phyloP scores from a whole-genome alignment of 2,113 vertebrate genomes.

The Potamarius usumacintae region DNA sequence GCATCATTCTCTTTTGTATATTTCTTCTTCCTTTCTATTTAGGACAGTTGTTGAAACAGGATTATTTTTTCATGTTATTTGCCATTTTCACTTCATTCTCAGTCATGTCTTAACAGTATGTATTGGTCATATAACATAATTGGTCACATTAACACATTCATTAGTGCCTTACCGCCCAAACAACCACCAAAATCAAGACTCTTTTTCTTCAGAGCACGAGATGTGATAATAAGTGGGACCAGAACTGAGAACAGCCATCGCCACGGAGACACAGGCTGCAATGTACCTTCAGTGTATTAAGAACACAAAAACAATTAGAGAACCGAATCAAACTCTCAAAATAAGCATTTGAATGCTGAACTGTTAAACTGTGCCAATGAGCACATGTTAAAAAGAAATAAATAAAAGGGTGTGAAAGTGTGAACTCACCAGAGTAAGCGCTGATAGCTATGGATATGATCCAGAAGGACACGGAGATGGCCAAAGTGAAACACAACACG shows the following conservation, averaged over 20 bases:
- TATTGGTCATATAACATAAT: no score
- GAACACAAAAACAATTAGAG: neutral
- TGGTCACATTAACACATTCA: no score
- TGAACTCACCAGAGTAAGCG: constrained; percentile 83
- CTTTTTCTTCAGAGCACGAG: constrained; percentile 80
- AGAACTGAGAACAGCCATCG: constrained; percentile 92
- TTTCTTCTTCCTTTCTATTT: no score
- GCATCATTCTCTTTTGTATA: no score
- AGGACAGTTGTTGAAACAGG: no score
- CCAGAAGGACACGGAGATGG: constrained; percentile 89
- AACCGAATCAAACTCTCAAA: neutral
- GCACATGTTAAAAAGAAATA: no score
- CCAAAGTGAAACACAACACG: constrained; percentile 83
- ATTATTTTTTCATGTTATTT: no score
- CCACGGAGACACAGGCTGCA: constrained; percentile 90
- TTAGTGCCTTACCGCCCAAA: constrained; percentile 78
- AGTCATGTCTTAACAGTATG: no score
- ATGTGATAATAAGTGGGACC: constrained; percentile 78
- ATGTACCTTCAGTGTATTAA: constrained; percentile 73
- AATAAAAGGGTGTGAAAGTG: neutral
- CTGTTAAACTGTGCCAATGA: neutral
- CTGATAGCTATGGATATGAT: constrained; percentile 84
- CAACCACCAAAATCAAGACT: constrained; percentile 88
- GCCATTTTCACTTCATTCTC: no score
- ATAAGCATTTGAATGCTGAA: no score